phyloP scores from a whole-genome alignment of 2,797 vertebrate species.

The Siniperca undulata region DNA sequence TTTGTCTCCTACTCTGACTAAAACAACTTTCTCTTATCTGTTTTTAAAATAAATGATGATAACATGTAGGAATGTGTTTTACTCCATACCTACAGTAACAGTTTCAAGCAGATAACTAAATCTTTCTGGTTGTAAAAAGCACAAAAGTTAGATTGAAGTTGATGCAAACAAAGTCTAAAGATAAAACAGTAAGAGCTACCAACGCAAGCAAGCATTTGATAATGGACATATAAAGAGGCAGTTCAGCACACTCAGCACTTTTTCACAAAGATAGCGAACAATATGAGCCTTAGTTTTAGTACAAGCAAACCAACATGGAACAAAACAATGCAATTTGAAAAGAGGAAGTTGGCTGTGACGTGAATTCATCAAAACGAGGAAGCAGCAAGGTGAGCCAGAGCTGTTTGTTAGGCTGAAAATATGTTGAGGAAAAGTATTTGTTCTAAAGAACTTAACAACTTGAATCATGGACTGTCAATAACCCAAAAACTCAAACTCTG shows the following conservation, averaged over 20 bases:
- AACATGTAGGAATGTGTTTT: neutral
- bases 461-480: neutral
- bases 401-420: neutral
- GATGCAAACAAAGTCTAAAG: slow-evolving; percentile 28
- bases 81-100: slow-evolving; percentile 28
- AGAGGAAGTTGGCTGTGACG: slow-evolving; percentile 11
- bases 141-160: slow-evolving; percentile 10
- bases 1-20: slow-evolving; percentile 41
- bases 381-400: neutral
- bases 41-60: slow-evolving; percentile 39
- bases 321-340: slow-evolving; percentile 2
- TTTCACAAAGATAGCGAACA: slow-evolving; percentile 12
- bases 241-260: neutral
- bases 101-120: neutral
- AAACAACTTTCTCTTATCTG: slow-evolving; percentile 44
- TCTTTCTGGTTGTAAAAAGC: slow-evolving; percentile 1
- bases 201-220: slow-evolving; percentile 27
- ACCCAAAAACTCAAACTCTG: too few species aligned
- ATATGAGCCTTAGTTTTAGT: neutral
- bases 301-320: neutral
- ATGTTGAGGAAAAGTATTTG: neutral
- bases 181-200: slow-evolving; percentile 6
- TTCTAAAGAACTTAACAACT: neutral
- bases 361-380: slow-evolving; percentile 24
- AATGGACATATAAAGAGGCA: neutral